phyloP scores from a whole-genome alignment of 2,888 invertebrate species.

The Catocala fraxini region DNA sequence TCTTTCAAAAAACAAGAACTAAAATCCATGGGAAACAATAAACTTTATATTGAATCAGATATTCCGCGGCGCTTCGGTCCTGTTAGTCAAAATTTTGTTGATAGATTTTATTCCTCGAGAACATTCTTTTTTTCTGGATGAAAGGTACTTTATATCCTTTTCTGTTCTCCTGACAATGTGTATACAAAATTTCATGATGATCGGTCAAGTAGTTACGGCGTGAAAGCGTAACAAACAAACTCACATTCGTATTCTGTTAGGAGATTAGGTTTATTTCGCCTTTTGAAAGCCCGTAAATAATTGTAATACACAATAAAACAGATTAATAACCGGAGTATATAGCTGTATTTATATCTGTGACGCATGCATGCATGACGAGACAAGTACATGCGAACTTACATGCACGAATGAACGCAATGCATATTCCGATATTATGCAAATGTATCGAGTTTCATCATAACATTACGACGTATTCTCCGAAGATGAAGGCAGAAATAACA shows the following conservation, averaged over 20 bases:
- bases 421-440: slow-evolving; percentile 16
- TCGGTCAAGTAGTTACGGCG: too few species aligned
- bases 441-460: not conserved
- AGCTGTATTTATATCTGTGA: slow-evolving; percentile 11
- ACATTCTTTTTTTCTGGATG: too few species aligned
- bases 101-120: too few species aligned
- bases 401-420: slow-evolving; percentile 13
- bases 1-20: not conserved
- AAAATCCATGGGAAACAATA: not conserved
- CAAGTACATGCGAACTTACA: slow-evolving; percentile 22
- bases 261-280: not conserved
- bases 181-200: too few species aligned
- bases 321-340: slow-evolving; percentile 7
- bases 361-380: slow-evolving; percentile 22
- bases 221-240: too few species aligned
- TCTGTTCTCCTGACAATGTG: too few species aligned
- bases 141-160: too few species aligned
- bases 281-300: slow-evolving; percentile 3
- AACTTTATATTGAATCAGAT: slow-evolving; percentile 1
- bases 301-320: slow-evolving; percentile 22
- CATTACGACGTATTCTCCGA: too few species aligned
- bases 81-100: too few species aligned
- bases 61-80: too few species aligned
- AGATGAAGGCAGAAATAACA: too few species aligned
- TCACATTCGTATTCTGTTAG: too few species aligned